Evolutionary conservation across 2,113 vertebrate genomes (phyloP).

Genomic region (Recurvirostra avosetta): DNA sequence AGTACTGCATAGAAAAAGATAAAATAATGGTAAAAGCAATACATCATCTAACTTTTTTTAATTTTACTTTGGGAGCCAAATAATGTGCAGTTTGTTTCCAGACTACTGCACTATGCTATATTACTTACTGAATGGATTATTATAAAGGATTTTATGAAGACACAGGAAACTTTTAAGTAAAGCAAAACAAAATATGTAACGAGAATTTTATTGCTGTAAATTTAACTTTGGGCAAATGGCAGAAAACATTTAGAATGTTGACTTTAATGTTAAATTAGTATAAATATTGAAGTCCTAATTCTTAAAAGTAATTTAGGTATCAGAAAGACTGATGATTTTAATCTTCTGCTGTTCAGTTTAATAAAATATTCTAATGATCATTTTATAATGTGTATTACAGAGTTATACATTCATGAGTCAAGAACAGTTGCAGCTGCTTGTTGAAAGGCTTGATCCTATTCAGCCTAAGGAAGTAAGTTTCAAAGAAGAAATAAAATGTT

Average conservation of each 20-base stretch:
- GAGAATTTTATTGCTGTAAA: not conserved
- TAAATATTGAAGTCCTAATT: conserved; percentile 7
- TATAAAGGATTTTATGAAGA: not conserved
- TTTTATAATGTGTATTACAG: conserved; percentile 72
- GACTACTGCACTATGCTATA: not conserved
- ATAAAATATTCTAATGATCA: not conserved
- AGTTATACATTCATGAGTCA: conserved; percentile 92
- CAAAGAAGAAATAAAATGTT: not conserved
- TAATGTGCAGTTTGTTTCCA: not conserved
- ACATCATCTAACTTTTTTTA: not conserved
- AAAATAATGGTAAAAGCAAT: not conserved
- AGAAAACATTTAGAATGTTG: not conserved
- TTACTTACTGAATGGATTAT: not conserved
- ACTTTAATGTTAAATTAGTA: not conserved
- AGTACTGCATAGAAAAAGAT: not conserved
- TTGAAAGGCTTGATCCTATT: conserved; percentile 84
- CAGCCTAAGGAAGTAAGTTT: conserved; percentile 88
- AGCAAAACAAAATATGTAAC: not conserved
- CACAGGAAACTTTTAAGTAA: not conserved
- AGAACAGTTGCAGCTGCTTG: conserved; percentile 89
- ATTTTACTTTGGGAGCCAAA: not conserved
- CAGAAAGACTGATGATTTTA: conserved; percentile 20
- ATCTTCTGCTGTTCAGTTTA: not conserved
- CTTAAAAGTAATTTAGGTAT: not conserved
- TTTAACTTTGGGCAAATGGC: not conserved